These are phyloP conservation scores for Lydus trimaculatus DNA, from an alignment of 2,888 invertebrate genomes.

Conservation along the genomic window DNA sequence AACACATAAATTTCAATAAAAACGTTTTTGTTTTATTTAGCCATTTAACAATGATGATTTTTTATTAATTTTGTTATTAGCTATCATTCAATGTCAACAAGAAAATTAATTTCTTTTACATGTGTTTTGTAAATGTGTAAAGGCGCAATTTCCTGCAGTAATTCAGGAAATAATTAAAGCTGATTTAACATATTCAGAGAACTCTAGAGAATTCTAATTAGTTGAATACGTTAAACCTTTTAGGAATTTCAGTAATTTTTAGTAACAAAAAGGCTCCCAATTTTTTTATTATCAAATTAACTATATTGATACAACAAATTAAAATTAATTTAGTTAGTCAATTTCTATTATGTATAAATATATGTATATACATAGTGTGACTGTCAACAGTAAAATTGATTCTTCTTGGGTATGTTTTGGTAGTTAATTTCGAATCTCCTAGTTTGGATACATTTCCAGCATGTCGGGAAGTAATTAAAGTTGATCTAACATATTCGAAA, in stretches of 20 bases:
- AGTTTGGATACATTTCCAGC: slow-evolving; percentile 1
- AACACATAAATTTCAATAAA: not conserved
- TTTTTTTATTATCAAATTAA: slow-evolving; percentile 9
- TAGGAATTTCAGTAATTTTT: not conserved
- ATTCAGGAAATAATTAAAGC: slow-evolving; percentile 34
- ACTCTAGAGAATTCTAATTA: slow-evolving; percentile 41
- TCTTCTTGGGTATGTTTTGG: not conserved
- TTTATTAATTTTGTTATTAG: slow-evolving; percentile 12
- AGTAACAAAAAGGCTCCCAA: not conserved
- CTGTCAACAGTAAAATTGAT: not conserved
- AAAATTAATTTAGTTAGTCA: slow-evolving; percentile 1
- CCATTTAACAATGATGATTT: not conserved
- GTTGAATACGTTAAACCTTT: slow-evolving; percentile 28
- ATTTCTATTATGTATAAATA: slow-evolving; percentile 17
- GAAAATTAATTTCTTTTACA: not conserved
- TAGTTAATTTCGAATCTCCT: not conserved
- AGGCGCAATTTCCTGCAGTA: not conserved
- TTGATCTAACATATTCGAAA: slow-evolving; percentile 31
- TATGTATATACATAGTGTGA: slow-evolving; percentile 12
- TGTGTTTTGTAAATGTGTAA: not conserved
- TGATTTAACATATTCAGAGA: slow-evolving; percentile 30
- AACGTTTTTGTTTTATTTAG: not conserved
- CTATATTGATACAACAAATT: slow-evolving; percentile 11
- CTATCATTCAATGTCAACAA: not conserved
- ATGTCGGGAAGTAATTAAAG: slow-evolving; percentile 35